Evolutionary conservation across 2,797 vertebrate genomes (phyloP).

Genomic region (Schizopygopsis malacanthus): DNA sequence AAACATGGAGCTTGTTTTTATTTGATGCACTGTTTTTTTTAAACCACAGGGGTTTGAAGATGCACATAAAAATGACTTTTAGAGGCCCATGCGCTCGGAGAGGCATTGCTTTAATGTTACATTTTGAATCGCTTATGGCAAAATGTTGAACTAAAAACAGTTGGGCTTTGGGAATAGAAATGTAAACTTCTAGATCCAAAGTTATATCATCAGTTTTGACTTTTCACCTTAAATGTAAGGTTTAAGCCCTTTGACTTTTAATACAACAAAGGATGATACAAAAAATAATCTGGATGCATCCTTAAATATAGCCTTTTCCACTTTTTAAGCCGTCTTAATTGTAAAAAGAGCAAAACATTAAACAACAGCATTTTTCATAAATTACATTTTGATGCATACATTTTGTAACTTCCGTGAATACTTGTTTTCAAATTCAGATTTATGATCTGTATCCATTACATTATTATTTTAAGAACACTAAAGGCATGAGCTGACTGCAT

Average conservation of each 20-base stretch:
- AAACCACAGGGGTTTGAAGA: conserved; percentile 15
- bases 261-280: conserved; percentile 4
- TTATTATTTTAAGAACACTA: not conserved
- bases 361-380: not conserved
- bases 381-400: not conserved
- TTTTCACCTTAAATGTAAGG: conserved; percentile 3
- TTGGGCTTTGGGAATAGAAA: conserved; percentile 49
- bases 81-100: conserved; percentile 39
- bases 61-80: conserved; percentile 49
- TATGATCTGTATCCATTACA: not conserved
- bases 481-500: not conserved
- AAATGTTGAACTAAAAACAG: conserved; percentile 5
- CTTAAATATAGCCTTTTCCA: not conserved
- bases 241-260: not conserved
- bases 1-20: conserved; percentile 17
- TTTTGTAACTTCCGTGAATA: not conserved
- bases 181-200: not conserved
- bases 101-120: conserved; percentile 7
- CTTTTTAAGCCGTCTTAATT: not conserved
- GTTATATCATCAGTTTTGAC: not conserved
- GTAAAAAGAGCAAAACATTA: not conserved
- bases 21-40: conserved; percentile 6
- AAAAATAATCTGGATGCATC: not conserved
- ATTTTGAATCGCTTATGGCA: not conserved
- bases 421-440: not conserved